phyloP scores from a whole-genome alignment of 2,113 vertebrate species.

The Megaleporinus macrocephalus region DNA sequence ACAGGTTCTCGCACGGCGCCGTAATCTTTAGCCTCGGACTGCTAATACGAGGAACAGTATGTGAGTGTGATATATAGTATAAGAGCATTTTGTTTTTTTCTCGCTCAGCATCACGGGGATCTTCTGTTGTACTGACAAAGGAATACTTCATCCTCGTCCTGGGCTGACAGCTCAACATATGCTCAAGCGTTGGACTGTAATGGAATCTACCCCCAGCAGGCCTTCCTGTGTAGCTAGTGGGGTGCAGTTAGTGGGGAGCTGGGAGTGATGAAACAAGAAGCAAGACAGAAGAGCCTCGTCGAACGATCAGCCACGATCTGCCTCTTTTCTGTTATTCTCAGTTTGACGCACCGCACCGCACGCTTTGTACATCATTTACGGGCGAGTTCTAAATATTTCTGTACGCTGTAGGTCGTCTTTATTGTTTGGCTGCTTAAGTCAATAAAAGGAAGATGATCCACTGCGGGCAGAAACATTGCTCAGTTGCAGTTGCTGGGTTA shows the following conservation, averaged over 20 bases:
- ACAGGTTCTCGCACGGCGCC: not conserved
- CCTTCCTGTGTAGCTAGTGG: slow-evolving; percentile 4
- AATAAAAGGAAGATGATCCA: slow-evolving; percentile 1
- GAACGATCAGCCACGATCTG: not conserved
- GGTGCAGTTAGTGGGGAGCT: slow-evolving; percentile 1
- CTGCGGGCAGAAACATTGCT: not conserved
- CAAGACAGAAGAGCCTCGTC: slow-evolving; percentile 22
- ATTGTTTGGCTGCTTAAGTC: not conserved
- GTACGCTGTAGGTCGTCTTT: not conserved
- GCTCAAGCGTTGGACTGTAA: slow-evolving; percentile 25
- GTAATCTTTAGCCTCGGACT: not conserved
- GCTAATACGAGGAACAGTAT: not conserved
- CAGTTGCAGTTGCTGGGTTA: slow-evolving; percentile 1
- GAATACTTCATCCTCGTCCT: slow-evolving; percentile 12
- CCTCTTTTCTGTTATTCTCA: not conserved
- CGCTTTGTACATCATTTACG: not conserved
- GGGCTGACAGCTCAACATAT: slow-evolving; percentile 29
- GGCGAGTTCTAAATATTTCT: not conserved
- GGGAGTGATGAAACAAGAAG: slow-evolving; percentile 22
- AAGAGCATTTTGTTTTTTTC: not conserved
- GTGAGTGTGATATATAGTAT: not conserved
- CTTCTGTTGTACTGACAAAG: slow-evolving; percentile 2
- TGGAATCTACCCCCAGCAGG: slow-evolving; percentile 34
- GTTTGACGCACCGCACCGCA: not conserved
- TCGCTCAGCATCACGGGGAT: not conserved